Evolutionary conservation across 2,113 vertebrate species (phyloP), one percentile per base, ranked within the genome.

Genomic region (Cyprinodon tularosa): DNA sequence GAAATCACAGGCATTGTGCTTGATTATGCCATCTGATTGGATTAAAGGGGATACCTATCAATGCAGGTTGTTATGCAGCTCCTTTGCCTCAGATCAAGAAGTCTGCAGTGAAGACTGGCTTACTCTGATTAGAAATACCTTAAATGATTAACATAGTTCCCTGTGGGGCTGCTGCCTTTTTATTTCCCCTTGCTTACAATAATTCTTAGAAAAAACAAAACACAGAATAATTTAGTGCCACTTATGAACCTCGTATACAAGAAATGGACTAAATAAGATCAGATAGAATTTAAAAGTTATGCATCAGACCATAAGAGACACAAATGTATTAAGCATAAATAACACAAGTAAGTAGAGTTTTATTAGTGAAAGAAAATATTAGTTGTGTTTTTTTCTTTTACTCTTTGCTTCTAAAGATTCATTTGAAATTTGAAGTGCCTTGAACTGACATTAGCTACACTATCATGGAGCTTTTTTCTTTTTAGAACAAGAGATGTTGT

Each of bases 1-100:
- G 84, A 90, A 91, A 93, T 91, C 88, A 90, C 88, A 81, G 79
- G 88, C 89, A 93, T 94, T 92, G 88, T 89, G 88, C 88, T 86
- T 92, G 92, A 94, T 93, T 93, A 93, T 91, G 84, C 84, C 84
- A 85, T 90, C 84, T 92, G 93, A 93, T 93, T 93, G 90, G 88
- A 90, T 92, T 92, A 93, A 92, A 91, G 88, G 88, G 88, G 91
- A 90, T 85, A 81, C 85, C 86, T 85, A 79, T 85, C 88, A 72
- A 72, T 66, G 86, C 78, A 36, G 81, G 79, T 84, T 89, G 90
- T 91, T 91, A 91, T 90, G 91, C 89, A 66, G 89, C 90, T 86
- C 90, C 84, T 90, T 82, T 76, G 82, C 77, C 66, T 79, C 66
- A 29, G 77, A 85, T 78, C 77, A 69, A 80, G 80, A 71, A 77